These are phyloP conservation scores for Plumapathes pennacea DNA, from an alignment of 92 coral and sea anemone species.

Conservation along the genomic window DNA sequence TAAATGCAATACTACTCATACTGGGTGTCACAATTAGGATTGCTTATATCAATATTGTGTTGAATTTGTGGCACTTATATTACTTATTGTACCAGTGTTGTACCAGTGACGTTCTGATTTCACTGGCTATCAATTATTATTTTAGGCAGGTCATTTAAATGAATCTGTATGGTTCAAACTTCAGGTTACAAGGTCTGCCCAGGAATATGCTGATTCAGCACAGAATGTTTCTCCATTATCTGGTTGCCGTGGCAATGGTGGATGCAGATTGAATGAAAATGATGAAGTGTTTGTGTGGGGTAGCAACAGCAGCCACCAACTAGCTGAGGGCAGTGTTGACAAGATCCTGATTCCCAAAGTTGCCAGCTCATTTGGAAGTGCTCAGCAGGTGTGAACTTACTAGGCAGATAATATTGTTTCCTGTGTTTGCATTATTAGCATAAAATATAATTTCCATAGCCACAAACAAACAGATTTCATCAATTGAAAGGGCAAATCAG, in stretches of 20 bases:
- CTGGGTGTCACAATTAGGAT: too few relatives aligned
- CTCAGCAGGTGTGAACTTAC: slow-evolving; percentile 78
- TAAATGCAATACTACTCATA: too few relatives aligned
- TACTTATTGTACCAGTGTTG: too few relatives aligned
- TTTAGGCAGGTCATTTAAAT: too few relatives aligned
- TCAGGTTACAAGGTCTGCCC: slow-evolving; percentile 58
- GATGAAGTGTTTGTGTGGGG: slow-evolving; percentile 91
- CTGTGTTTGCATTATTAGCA: background rate
- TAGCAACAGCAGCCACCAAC: slow-evolving; percentile 85
- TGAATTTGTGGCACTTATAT: too few relatives aligned
- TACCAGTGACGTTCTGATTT: too few relatives aligned
- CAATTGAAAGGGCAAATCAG: too few relatives aligned
- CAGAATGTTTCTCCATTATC: slow-evolving; percentile 9
- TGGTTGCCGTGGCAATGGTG: slow-evolving; percentile 28
- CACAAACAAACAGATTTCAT: too few relatives aligned
- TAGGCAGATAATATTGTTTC: background rate
- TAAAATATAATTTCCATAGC: too few relatives aligned
- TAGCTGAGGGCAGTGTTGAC: slow-evolving; percentile 82
- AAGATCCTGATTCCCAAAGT: slow-evolving; percentile 74
- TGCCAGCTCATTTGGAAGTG: slow-evolving; percentile 78
- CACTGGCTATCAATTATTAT: too few relatives aligned
- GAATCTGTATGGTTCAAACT: too few relatives aligned
- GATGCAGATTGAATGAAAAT: slow-evolving; percentile 12
- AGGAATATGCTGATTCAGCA: slow-evolving; percentile 38
- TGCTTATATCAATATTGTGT: too few relatives aligned